Conservation (phyloP, 2,113 vertebrate genomes). For the Alces alces region DNA sequence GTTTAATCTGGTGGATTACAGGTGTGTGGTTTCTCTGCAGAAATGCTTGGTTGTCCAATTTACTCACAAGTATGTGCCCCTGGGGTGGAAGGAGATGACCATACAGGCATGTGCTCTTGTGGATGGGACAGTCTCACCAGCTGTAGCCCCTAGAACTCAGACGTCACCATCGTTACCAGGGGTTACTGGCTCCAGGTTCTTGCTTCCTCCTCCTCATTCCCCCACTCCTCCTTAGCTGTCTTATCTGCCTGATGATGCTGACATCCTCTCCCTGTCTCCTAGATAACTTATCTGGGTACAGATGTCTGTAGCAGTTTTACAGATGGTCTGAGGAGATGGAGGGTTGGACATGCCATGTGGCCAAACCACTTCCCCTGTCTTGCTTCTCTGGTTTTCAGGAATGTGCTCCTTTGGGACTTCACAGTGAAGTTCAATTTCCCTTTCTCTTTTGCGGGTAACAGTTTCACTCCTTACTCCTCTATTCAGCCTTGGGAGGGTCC, state of each 20-base stretch:
- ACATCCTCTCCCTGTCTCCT: background rate
- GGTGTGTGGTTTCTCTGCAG: slow-evolving; percentile 33
- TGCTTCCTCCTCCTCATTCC: background rate
- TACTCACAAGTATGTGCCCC: too few species aligned
- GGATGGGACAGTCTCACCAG: background rate
- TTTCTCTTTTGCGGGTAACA: background rate
- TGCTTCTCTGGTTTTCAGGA: background rate
- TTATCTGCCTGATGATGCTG: background rate
- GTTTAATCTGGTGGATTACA: slow-evolving; percentile 59
- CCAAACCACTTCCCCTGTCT: background rate
- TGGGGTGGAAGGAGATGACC: background rate
- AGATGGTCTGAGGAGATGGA: too few species aligned
- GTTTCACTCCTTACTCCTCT: background rate
- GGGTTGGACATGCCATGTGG: fast-evolving
- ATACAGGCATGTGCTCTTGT: fast-evolving
- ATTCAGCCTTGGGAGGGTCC: background rate
- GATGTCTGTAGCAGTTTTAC: background rate
- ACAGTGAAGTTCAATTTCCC: background rate
- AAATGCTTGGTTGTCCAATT: background rate
- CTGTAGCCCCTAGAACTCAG: background rate
- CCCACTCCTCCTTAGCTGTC: background rate
- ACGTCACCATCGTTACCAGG: background rate
- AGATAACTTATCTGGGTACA: too few species aligned
- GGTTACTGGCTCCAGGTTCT: background rate
- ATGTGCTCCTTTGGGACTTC: background rate